Conservation (phyloP, 2,888 invertebrate species). For the Cotesia congregata region DNA sequence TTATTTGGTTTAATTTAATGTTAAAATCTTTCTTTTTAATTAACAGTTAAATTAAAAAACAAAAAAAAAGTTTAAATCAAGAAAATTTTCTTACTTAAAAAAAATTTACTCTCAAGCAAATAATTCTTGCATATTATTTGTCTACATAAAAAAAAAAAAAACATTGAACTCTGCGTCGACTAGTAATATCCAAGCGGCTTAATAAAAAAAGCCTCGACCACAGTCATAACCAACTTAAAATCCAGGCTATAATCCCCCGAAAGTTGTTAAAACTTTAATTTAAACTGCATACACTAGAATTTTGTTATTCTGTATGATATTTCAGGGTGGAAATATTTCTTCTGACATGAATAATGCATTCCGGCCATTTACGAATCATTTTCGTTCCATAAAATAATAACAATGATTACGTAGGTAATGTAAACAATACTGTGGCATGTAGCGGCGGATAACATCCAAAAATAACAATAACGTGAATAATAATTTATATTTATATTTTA, state of each 20-base stretch:
- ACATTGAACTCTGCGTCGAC: background rate
- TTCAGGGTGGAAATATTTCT: background rate
- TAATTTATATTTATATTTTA: background rate
- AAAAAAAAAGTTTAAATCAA: no score
- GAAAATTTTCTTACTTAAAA: no score
- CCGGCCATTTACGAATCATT: constrained; percentile 30
- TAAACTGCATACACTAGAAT: background rate
- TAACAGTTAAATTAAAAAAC: no score
- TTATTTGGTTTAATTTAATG: no score
- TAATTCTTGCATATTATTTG: no score
- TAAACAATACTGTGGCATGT: background rate
- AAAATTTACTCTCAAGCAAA: no score
- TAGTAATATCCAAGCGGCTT: background rate
- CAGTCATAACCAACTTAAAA: constrained; percentile 5
- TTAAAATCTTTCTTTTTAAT: no score
- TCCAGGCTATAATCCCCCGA: background rate
- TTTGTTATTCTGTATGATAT: background rate
- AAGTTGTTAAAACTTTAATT: constrained; percentile 20
- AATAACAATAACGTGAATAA: constrained; percentile 8
- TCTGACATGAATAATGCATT: constrained; percentile 33
- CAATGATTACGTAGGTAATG: background rate
- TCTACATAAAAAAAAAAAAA: background rate
- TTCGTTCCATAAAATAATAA: constrained; percentile 31
- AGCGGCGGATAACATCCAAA: background rate
- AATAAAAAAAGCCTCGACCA: constrained; percentile 9